Evolutionary conservation across 2,888 invertebrate species (phyloP).

Genomic region (Rhagonycha lutea): DNA sequence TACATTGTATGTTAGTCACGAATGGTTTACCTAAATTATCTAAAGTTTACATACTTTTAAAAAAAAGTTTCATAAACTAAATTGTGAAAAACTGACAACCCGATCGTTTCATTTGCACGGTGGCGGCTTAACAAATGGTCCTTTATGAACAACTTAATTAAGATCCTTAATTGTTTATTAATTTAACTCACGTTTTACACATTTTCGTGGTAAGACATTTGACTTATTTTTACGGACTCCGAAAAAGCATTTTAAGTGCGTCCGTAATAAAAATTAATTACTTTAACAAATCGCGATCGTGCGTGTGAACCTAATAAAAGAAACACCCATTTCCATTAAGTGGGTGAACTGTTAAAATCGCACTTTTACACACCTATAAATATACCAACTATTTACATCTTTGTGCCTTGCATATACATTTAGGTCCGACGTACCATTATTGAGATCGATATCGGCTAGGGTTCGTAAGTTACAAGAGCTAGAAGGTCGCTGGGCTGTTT

Average conservation of each 20-base stretch:
- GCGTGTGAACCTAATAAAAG: constrained; percentile 13
- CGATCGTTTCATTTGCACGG: neutral
- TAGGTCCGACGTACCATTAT: constrained; percentile 39
- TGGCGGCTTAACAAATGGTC: neutral
- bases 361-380: constrained; percentile 15
- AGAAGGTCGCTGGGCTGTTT: constrained; percentile 31
- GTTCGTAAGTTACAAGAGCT: constrained; percentile 33
- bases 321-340: constrained; percentile 15
- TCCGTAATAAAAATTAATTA: constrained; percentile 11
- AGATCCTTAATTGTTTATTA: constrained; percentile 6
- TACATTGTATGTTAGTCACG: constrained; percentile 11
- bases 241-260: constrained; percentile 12
- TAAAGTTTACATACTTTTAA: neutral
- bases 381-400: constrained; percentile 25
- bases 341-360: constrained; percentile 2
- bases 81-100: neutral
- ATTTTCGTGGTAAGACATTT: constrained; percentile 13
- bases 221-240: constrained; percentile 21
- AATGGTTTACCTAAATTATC: constrained; percentile 2
- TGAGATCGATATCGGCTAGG: constrained; percentile 39
- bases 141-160: neutral
- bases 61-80: neutral
- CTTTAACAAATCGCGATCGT: constrained; percentile 14
- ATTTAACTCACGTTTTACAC: constrained; percentile 8
- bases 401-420: constrained; percentile 24